Conservation (phyloP, 2,888 invertebrate genomes). For the Zygogramma bicolorata region DNA sequence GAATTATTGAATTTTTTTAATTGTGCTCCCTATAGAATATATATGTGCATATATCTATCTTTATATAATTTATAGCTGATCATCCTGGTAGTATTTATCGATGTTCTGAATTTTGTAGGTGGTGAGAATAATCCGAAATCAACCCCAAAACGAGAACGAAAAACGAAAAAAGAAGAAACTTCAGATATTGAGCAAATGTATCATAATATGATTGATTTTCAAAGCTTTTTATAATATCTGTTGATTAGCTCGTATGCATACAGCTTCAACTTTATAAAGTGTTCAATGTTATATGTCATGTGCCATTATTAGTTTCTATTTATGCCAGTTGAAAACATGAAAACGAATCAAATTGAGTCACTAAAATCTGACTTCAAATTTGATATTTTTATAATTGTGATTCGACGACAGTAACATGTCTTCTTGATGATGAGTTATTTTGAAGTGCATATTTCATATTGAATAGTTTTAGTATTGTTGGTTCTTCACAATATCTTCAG, state of each 20-base stretch:
- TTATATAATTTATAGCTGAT: no score
- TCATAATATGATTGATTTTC: conserved; percentile 47
- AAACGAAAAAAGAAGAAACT: conserved; percentile 74
- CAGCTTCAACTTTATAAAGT: conserved; percentile 51
- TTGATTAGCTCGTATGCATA: conserved; percentile 47
- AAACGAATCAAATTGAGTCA: no score
- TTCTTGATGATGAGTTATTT: background rate
- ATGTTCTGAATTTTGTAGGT: conserved; percentile 72
- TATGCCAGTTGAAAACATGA: background rate
- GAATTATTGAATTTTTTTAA: no score
- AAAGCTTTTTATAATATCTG: conserved; percentile 40
- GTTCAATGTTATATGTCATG: conserved; percentile 51
- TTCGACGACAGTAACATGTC: background rate
- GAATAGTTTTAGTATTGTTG: no score
- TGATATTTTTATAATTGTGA: no score
- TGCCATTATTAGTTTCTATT: conserved; percentile 36
- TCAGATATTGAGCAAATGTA: conserved; percentile 58
- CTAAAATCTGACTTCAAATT: no score
- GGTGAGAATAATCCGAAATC: conserved; percentile 82
- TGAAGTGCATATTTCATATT: no score
- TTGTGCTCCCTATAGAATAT: no score
- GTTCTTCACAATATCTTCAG: background rate
- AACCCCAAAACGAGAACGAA: conserved; percentile 77
- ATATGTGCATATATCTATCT: no score
- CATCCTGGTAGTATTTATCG: no score